Evolutionary conservation across 1,140 invertebrate species (phyloP).

Genomic region (Brachionus paranguensis): DNA sequence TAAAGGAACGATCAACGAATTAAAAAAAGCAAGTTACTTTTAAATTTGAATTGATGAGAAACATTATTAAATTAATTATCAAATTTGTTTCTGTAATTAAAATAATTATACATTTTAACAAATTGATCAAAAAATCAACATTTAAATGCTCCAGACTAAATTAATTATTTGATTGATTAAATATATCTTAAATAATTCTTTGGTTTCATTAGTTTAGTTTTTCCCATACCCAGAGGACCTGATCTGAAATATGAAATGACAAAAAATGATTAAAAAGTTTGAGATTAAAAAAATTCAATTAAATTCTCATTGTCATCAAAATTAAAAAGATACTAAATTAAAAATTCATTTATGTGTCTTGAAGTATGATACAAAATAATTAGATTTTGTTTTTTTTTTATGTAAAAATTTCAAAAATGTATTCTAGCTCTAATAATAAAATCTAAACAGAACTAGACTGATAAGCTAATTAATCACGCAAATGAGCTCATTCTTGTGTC

Average conservation of each 20-base stretch:
- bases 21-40: neutral
- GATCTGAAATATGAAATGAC: neutral
- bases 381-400: too few relatives aligned
- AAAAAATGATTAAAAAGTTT: neutral
- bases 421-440: too few relatives aligned
- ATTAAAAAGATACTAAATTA: too few relatives aligned
- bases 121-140: neutral
- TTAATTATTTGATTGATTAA: neutral
- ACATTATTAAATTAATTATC: neutral
- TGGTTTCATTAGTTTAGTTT: too few relatives aligned
- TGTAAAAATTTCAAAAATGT: too few relatives aligned
- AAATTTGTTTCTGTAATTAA: neutral
- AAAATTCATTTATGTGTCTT: too few relatives aligned
- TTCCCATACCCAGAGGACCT: neutral
- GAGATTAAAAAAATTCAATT: too few relatives aligned
- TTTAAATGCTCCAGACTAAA: neutral
- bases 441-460: too few relatives aligned
- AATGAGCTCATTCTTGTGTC: neutral
- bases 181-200: neutral
- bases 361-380: too few relatives aligned
- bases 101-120: neutral
- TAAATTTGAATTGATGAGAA: neutral
- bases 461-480: too few relatives aligned
- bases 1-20: neutral
- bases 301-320: too few relatives aligned